A percentile compares a stretch with the other conserved stretches of the same genome.
These are phyloP conservation scores for Amyelois transitella DNA, from an alignment of 1,140 invertebrate genomes.

Conservation along the genomic window DNA sequence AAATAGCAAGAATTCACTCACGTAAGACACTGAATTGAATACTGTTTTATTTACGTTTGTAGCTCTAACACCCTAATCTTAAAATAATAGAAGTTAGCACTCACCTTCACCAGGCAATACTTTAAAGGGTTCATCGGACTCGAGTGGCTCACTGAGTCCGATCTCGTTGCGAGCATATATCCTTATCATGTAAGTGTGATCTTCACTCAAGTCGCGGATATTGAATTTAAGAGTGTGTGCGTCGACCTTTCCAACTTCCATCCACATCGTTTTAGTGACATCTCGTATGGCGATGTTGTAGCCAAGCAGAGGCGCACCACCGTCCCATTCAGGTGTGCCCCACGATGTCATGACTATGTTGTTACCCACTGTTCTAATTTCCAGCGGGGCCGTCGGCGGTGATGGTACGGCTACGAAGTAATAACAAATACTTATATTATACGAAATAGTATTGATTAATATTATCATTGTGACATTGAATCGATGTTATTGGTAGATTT, in stretches of 20 bases:
- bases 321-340: conserved; percentile 95
- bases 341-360: conserved; percentile 93
- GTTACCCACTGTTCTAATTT: conserved; percentile 86
- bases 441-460: too few relatives aligned
- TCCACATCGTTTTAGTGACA: conserved; percentile 95
- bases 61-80: too few relatives aligned
- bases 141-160: conserved; percentile 94
- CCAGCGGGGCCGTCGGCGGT: conserved; percentile 91
- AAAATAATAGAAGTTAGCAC: too few relatives aligned
- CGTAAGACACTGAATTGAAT: too few relatives aligned
- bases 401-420: conserved; percentile 85
- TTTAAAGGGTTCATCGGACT: conserved; percentile 93
- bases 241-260: conserved; percentile 91
- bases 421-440: conserved; percentile 1
- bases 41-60: too few relatives aligned
- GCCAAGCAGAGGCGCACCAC: conserved; percentile 90
- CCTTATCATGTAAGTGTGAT: conserved; percentile 91
- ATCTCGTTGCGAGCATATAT: conserved; percentile 97
- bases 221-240: conserved; percentile 88
- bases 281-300: conserved; percentile 96
- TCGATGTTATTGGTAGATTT: too few relatives aligned
- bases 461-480: too few relatives aligned
- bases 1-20: too few relatives aligned
- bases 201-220: conserved; percentile 90
- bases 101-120: conserved; percentile 87